A percentile compares a stretch with the other conserved stretches of the same genome.
These are phyloP conservation scores for Digitonthophagus gazella DNA, from an alignment of 2,888 invertebrate species.

Conservation along the genomic window DNA sequence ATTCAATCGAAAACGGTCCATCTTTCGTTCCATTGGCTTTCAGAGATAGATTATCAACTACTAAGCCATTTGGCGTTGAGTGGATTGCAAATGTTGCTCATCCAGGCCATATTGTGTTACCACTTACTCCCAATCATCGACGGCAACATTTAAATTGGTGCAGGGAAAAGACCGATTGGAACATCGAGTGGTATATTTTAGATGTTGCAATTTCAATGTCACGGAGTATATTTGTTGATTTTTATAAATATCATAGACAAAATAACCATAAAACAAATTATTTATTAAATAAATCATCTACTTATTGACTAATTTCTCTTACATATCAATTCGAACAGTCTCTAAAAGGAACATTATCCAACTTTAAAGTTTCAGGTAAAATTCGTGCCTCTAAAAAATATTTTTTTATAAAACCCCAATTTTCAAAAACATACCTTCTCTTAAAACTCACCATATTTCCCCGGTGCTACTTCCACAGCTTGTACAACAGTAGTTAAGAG, in stretches of 20 bases:
- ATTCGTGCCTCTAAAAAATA: constrained; percentile 60
- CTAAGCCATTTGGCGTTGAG: too few relatives aligned
- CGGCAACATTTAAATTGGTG: too few relatives aligned
- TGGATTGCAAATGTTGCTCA: too few relatives aligned
- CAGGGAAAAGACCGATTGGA: too few relatives aligned
- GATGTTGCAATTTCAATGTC: too few relatives aligned
- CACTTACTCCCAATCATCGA: too few relatives aligned
- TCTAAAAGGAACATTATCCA: constrained; percentile 65
- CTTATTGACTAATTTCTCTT: constrained; percentile 2
- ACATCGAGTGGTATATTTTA: too few relatives aligned
- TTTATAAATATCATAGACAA: neutral
- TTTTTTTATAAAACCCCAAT: neutral
- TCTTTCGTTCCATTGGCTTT: too few relatives aligned
- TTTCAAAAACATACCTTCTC: constrained; percentile 19
- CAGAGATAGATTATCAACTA: too few relatives aligned
- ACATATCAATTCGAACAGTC: constrained; percentile 45
- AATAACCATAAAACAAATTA: neutral
- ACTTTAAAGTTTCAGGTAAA: constrained; percentile 58
- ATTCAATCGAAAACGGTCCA: too few relatives aligned
- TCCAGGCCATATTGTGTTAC: too few relatives aligned
- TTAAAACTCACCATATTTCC: constrained; percentile 61
- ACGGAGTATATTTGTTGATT: too few relatives aligned
- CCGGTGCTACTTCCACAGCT: constrained; percentile 65
- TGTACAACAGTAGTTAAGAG: constrained; percentile 72
- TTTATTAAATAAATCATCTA: neutral